These are phyloP conservation scores for Smittia aterrima DNA, from an alignment of 2,888 invertebrate species.

Conservation along the genomic window DNA sequence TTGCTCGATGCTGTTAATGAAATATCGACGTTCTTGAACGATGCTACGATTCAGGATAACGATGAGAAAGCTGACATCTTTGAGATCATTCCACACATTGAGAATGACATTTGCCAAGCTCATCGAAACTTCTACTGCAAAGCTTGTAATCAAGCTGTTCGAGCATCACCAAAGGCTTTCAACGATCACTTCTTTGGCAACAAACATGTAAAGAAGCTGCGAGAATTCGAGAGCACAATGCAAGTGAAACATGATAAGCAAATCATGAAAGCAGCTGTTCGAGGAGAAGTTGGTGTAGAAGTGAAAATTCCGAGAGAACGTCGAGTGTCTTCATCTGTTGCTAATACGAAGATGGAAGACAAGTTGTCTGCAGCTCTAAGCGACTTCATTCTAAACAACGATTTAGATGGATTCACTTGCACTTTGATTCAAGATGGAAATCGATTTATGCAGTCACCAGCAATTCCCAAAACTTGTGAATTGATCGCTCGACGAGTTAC, in stretches of 20 bases:
- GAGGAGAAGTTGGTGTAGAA: background rate
- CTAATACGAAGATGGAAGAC: background rate
- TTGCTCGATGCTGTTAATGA: background rate
- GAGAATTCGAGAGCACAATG: background rate
- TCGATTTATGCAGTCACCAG: background rate
- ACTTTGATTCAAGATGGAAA: background rate
- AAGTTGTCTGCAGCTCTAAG: background rate
- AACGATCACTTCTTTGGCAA: constrained; percentile 9
- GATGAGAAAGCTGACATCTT: background rate
- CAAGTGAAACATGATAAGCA: background rate
- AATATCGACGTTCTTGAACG: background rate
- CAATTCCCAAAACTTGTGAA: background rate
- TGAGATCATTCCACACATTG: constrained; percentile 1
- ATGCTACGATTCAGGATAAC: background rate
- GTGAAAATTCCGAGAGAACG: background rate
- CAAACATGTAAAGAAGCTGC: background rate
- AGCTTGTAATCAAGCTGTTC: constrained; percentile 15
- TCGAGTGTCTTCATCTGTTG: background rate
- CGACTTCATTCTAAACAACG: background rate
- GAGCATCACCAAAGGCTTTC: background rate
- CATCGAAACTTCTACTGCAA: constrained; percentile 21
- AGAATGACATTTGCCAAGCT: background rate
- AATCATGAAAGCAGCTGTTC: too few species aligned
- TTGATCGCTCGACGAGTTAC: too few species aligned
- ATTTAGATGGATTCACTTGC: background rate